Conservation (phyloP, 2,888 invertebrate species). For the Agrotis segetum region DNA sequence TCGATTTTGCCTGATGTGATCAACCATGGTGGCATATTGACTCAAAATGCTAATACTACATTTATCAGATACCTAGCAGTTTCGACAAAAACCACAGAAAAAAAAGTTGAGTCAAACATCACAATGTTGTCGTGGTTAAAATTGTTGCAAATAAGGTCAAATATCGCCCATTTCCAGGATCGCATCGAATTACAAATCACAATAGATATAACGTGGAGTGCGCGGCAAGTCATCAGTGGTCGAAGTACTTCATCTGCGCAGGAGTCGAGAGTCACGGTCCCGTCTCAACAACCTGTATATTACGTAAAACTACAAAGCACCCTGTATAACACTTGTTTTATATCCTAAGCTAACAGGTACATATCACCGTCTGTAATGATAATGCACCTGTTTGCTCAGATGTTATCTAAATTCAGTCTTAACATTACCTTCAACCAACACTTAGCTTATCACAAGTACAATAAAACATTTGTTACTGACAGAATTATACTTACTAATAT, state of each 20-base stretch:
- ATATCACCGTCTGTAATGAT: not conserved
- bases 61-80: too few relatives aligned
- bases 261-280: not conserved
- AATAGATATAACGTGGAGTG: too few relatives aligned
- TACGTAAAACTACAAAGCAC: conserved; percentile 39
- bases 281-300: not conserved
- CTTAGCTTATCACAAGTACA: conserved; percentile 44
- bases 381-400: conserved; percentile 20
- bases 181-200: too few relatives aligned
- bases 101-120: too few relatives aligned
- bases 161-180: too few relatives aligned
- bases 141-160: too few relatives aligned
- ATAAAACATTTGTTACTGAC: conserved; percentile 22
- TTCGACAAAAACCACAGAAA: too few relatives aligned
- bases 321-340: conserved; percentile 34
- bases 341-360: not conserved
- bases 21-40: too few relatives aligned
- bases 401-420: conserved; percentile 73
- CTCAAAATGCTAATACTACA: too few relatives aligned
- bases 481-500: not conserved
- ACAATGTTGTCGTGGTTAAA: too few relatives aligned
- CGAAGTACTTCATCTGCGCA: not conserved
- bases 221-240: not conserved
- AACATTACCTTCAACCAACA: conserved; percentile 55
- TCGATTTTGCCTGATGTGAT: too few relatives aligned